Evolutionary conservation across 2,797 vertebrate species (phyloP), one percentile per base, ranked within the genome.

Genomic region (Pseudochaenichthys georgianus): DNA sequence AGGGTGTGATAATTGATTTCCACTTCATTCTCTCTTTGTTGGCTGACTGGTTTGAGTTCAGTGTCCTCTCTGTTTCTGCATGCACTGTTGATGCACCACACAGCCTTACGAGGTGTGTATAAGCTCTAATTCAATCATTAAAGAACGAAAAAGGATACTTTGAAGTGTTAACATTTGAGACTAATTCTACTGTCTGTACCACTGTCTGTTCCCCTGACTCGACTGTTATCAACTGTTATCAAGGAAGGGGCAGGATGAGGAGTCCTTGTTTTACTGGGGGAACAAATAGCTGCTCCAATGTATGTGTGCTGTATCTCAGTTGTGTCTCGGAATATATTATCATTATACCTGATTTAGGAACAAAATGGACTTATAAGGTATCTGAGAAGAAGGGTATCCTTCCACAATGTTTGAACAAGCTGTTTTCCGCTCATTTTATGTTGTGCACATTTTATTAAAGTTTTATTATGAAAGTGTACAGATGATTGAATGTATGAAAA

Each of bases 81-180:
- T 86, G 85, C 78, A 67, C 82, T 83, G 86, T 62, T 75, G 69
- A 81, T 81, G 75, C 79, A 86, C 86, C 84, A 45, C 74, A 76
- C 91, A 82, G 83, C 80, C 84, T 87, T 88, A 90, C 43, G 58
- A 67, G 60, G 34, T 73, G 65, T 80, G 64, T 66, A 77, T 42
- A 52, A 28, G 51, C 42, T 28, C 28, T 71, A 1, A 68, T 53
- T 57, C 13, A 68, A 59, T 53, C 5, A 58, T 53, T 72, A 58
- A 77, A 74, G 15, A 74, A 28, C 34, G 51, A 69, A 75, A 77
- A 38, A 15, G 59, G 53, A 68, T 64, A 4, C 45, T 64, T n/a
- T 19, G 47, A 59, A 45, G 59, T 64, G 16, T 41, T 64, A 43
- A 64, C 1, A 74, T 55, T 71, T 76, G 11, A 61, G 31, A 62